phyloP scores from a whole-genome alignment of 2,797 vertebrate species.

The Picus viridis region DNA sequence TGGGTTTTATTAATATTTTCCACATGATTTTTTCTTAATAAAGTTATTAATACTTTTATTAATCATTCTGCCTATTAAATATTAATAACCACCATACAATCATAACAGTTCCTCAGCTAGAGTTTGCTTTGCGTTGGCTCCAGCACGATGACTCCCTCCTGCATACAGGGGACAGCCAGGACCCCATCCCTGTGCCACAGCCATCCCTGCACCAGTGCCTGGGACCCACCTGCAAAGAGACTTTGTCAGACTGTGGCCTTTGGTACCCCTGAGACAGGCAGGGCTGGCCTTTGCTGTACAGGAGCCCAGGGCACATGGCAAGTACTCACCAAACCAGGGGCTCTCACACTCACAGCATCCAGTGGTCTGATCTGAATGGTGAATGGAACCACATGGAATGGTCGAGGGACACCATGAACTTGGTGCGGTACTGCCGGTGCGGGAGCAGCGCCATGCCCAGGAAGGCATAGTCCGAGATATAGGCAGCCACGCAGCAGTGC shows the following conservation, averaged over 20 bases:
- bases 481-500: constrained; percentile 95
- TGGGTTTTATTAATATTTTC: too few relatives aligned
- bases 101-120: constrained; percentile 62
- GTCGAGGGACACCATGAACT: constrained; percentile 89
- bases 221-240: constrained; percentile 81
- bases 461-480: constrained; percentile 91
- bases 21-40: too few relatives aligned
- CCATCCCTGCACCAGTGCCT: constrained; percentile 90
- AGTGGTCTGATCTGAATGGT: constrained; percentile 92
- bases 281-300: rapidly evolving
- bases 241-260: neutral
- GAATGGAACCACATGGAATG: constrained; percentile 98
- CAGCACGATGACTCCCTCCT: constrained; percentile 91
- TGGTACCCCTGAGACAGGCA: rapidly evolving
- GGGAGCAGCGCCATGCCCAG: constrained; percentile 87
- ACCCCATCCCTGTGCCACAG: constrained; percentile 92
- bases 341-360: constrained; percentile 96
- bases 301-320: rapidly evolving
- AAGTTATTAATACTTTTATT: too few relatives aligned
- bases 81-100: too few relatives aligned
- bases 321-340: constrained; percentile 90
- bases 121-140: constrained; percentile 83
- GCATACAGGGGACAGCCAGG: constrained; percentile 89
- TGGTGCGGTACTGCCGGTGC: constrained; percentile 70
- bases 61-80: too few relatives aligned